phyloP scores from a whole-genome alignment of 2,797 vertebrate genomes.

The Nannoperca obscura region DNA sequence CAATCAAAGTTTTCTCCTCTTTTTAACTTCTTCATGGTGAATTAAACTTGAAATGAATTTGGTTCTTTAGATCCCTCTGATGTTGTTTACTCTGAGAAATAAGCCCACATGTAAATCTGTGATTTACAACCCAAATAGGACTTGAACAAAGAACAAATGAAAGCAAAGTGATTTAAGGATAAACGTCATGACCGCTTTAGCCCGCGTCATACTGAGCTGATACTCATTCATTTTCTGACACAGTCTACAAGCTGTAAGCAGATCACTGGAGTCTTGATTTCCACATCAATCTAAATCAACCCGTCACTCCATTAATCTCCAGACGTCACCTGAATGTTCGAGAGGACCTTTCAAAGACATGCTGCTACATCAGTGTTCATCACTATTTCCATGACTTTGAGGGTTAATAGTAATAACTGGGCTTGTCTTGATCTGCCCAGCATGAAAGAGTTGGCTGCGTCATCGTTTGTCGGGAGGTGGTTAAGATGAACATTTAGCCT shows the following conservation, averaged over 20 bases:
- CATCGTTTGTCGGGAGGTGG: slow-evolving; percentile 30
- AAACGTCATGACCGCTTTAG: no score
- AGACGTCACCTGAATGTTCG: background rate
- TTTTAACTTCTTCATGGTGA: background rate
- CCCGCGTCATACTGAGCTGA: no score
- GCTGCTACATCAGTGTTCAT: background rate
- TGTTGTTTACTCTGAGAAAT: no score
- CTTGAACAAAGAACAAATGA: background rate
- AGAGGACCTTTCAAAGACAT: background rate
- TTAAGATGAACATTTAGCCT: slow-evolving; percentile 24
- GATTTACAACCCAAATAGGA: background rate
- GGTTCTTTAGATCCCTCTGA: no score
- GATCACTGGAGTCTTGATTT: background rate
- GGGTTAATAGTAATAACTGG: slow-evolving; percentile 5
- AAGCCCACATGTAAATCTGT: no score
- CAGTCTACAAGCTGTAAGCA: background rate
- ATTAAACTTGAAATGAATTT: background rate
- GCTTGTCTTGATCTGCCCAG: background rate
- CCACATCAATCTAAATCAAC: background rate
- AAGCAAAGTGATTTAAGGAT: no score
- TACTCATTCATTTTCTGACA: background rate
- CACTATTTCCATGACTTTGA: background rate
- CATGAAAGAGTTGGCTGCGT: slow-evolving; percentile 1
- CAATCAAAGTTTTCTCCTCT: no score
- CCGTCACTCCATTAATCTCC: background rate